Percentiles rank a stretch among this genome's conserved stretches.
Evolutionary conservation across 1,140 invertebrate genomes (phyloP).

Genomic region (Reticulitermes speratus): DNA sequence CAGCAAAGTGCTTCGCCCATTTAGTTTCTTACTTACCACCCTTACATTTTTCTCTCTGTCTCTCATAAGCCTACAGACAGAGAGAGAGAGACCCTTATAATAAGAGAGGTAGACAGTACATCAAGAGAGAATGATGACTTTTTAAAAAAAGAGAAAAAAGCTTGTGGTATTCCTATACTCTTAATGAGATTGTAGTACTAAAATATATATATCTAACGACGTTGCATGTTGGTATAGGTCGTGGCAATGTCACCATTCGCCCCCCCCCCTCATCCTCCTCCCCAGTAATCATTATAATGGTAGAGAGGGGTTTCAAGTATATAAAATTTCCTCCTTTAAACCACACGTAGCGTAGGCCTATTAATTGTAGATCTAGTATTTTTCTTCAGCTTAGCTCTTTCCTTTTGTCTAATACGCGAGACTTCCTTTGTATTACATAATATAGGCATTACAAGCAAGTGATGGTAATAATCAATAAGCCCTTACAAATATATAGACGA

Average conservation of each 20-base stretch:
- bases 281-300: neutral
- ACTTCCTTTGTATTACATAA: too few species aligned
- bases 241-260: neutral
- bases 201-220: neutral
- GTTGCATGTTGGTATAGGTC: neutral
- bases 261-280: neutral
- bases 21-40: neutral
- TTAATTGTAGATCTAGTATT: too few species aligned
- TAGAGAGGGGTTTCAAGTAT: neutral
- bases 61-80: neutral
- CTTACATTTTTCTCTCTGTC: neutral
- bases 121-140: neutral
- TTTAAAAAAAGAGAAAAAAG: too few species aligned
- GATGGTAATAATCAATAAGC: too few species aligned
- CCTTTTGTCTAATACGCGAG: too few species aligned
- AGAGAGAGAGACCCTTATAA: neutral
- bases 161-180: neutral
- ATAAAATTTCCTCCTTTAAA: neutral
- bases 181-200: conserved; percentile 15
- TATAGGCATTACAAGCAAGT: too few species aligned
- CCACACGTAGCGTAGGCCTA: too few species aligned
- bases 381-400: too few species aligned
- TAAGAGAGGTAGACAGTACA: neutral
- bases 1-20: neutral
- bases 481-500: too few species aligned